Evolutionary conservation across 2,888 invertebrate genomes (phyloP).

Genomic region (Pyrgus malvae): DNA sequence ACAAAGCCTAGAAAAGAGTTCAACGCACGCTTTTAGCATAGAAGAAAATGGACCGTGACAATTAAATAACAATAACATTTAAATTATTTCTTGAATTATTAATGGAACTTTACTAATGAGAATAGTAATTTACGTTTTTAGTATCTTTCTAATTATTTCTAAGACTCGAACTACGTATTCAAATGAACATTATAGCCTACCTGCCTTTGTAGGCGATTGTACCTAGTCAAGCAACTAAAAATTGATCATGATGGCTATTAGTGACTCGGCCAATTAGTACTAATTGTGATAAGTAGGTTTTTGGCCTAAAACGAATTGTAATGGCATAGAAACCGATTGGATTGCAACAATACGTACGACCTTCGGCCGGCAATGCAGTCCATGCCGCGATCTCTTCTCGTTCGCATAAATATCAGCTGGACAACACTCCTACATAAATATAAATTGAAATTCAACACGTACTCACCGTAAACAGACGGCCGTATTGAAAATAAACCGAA

Average conservation of each 20-base stretch:
- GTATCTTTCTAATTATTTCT: slow-evolving; percentile 14
- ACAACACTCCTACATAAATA: slow-evolving; percentile 54
- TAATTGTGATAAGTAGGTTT: slow-evolving; percentile 20
- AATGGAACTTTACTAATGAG: too few relatives aligned
- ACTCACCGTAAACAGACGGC: slow-evolving; percentile 75
- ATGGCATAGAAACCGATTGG: slow-evolving; percentile 57
- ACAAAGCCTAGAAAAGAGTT: slow-evolving; percentile 62
- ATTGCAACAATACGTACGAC: slow-evolving; percentile 55
- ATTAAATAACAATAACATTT: neutral
- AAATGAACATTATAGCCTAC: slow-evolving; percentile 5
- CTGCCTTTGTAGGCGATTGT: neutral
- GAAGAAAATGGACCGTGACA: neutral
- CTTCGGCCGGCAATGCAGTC: slow-evolving; percentile 66
- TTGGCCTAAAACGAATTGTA: slow-evolving; percentile 43
- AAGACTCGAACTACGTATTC: too few relatives aligned
- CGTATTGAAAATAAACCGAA: slow-evolving; percentile 68
- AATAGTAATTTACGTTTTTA: neutral
- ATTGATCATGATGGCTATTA: slow-evolving; percentile 16
- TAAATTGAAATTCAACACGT: slow-evolving; percentile 67
- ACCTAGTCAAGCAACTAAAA: slow-evolving; percentile 1
- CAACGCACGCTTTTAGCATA: slow-evolving; percentile 58
- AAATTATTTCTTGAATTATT: too few relatives aligned
- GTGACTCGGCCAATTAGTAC: slow-evolving; percentile 13
- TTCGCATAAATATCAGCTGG: slow-evolving; percentile 67
- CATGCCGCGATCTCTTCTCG: slow-evolving; percentile 60